Conservation (phyloP, 2,888 invertebrate genomes). For the Mellilla xanthometata region DNA sequence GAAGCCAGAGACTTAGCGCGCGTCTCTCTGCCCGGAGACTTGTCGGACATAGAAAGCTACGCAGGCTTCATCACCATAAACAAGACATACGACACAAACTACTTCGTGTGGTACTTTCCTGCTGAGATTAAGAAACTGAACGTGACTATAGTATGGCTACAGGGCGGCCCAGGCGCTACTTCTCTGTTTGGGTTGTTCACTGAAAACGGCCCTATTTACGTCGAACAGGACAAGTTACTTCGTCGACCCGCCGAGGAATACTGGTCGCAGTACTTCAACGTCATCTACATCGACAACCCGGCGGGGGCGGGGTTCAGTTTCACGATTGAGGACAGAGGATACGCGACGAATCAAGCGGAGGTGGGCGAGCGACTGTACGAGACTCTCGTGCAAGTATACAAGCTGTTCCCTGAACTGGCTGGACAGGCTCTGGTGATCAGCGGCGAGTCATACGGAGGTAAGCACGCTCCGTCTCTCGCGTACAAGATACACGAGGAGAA, state of each 20-base stretch:
- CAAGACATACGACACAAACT: conserved; percentile 88
- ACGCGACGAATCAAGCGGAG: conserved; percentile 89
- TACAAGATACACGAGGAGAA: conserved; percentile 85
- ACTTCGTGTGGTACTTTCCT: conserved; percentile 92
- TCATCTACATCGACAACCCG: conserved; percentile 96
- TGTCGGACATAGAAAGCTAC: conserved; percentile 84
- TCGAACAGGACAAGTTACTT: conserved; percentile 59
- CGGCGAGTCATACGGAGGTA: conserved; percentile 95
- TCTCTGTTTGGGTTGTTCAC: conserved; percentile 90
- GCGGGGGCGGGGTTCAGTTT: conserved; percentile 96
- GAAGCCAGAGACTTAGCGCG: conserved; percentile 82
- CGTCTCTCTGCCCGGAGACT: conserved; percentile 82
- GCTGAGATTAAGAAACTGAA: conserved; percentile 85
- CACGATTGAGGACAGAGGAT: conserved; percentile 88
- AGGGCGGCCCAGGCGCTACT: conserved; percentile 92
- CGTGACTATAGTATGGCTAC: conserved; percentile 91
- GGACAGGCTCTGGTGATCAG: conserved; percentile 90
- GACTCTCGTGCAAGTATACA: conserved; percentile 91
- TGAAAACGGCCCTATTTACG: conserved; percentile 89
- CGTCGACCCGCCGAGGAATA: conserved; percentile 87
- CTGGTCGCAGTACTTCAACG: conserved; percentile 90
- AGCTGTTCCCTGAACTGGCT: conserved; percentile 89
- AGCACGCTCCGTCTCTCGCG: conserved; percentile 88
- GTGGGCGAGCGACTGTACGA: conserved; percentile 91
- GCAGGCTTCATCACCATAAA: conserved; percentile 93